Evolutionary conservation across 1,140 invertebrate genomes (phyloP).

Genomic region (Eulimnadia texana): DNA sequence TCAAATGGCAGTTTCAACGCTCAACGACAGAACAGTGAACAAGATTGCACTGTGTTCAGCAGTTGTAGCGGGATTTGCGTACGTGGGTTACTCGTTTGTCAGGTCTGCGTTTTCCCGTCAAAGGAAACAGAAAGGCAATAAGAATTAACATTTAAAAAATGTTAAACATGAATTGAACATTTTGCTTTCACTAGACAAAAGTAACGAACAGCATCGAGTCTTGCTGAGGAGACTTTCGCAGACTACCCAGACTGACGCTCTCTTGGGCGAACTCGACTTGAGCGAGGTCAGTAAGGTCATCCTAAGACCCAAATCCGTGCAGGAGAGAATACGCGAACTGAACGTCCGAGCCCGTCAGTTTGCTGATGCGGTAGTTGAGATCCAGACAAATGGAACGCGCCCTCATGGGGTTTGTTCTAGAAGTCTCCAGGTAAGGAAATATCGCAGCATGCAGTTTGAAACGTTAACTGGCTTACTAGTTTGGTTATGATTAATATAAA

Average conservation of each 20-base stretch:
- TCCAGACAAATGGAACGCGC: slow-evolving; percentile 28
- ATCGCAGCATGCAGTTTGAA: no score
- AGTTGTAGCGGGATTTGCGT: slow-evolving; percentile 38
- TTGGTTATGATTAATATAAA: no score
- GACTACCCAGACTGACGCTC: slow-evolving; percentile 36
- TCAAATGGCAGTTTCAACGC: neutral
- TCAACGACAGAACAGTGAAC: slow-evolving; percentile 16
- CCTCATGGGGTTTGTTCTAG: slow-evolving; percentile 23
- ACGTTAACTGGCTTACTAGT: no score
- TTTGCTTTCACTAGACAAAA: slow-evolving; percentile 24
- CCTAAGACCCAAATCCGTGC: slow-evolving; percentile 32
- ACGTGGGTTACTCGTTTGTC: slow-evolving; percentile 38
- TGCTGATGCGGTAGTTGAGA: slow-evolving; percentile 35
- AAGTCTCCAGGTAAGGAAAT: slow-evolving; percentile 30
- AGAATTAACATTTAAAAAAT: neutral
- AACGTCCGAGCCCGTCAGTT: slow-evolving; percentile 37
- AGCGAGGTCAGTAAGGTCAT: slow-evolving; percentile 27
- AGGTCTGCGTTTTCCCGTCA: slow-evolving; percentile 33
- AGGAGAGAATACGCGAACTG: slow-evolving; percentile 36
- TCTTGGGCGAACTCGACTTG: slow-evolving; percentile 33
- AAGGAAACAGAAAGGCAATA: slow-evolving; percentile 23
- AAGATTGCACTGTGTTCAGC: slow-evolving; percentile 35
- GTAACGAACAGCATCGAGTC: slow-evolving; percentile 28
- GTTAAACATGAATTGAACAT: neutral
- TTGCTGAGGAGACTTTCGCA: slow-evolving; percentile 35